These are phyloP conservation scores for Poeciliopsis turrubarensis DNA, from an alignment of 2,113 vertebrate genomes.

Conservation along the genomic window DNA sequence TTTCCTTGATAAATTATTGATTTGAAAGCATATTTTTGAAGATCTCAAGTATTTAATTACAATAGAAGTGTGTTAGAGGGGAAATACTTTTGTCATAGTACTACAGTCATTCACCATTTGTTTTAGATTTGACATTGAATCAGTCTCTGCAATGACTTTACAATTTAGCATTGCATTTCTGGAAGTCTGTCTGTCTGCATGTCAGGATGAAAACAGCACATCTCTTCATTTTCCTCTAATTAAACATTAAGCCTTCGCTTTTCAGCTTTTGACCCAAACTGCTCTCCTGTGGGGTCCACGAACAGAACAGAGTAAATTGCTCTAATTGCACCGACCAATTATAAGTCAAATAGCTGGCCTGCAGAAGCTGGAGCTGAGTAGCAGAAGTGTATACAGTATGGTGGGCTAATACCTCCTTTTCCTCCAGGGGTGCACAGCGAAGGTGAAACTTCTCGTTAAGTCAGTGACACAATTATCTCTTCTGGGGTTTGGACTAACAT, in stretches of 20 bases:
- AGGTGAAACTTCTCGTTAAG: constrained; percentile 67
- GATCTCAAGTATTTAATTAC: too few relatives aligned
- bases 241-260: constrained; percentile 18
- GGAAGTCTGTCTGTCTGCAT: background rate
- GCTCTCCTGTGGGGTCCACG: constrained; percentile 26
- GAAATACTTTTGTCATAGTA: background rate
- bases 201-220: constrained; percentile 16
- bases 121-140: background rate
- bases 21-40: too few relatives aligned
- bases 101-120: background rate
- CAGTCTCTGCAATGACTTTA: background rate
- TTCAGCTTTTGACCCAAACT: constrained; percentile 8
- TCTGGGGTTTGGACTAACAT: constrained; percentile 21
- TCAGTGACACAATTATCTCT: constrained; percentile 53
- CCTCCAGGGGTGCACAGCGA: constrained; percentile 8
- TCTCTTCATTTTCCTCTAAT: constrained; percentile 17
- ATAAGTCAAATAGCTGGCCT: constrained; percentile 31
- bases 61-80: background rate
- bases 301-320: constrained; percentile 18
- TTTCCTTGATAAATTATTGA: too few relatives aligned
- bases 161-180: background rate
- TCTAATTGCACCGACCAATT: constrained; percentile 59
- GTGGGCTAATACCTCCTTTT: constrained; percentile 23
- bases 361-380: constrained; percentile 29
- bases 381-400: constrained; percentile 26